Evolutionary conservation across 2,797 vertebrate genomes (phyloP), one percentile per base, ranked within the genome.

Genomic region (Spinibarbus caldwelli): DNA sequence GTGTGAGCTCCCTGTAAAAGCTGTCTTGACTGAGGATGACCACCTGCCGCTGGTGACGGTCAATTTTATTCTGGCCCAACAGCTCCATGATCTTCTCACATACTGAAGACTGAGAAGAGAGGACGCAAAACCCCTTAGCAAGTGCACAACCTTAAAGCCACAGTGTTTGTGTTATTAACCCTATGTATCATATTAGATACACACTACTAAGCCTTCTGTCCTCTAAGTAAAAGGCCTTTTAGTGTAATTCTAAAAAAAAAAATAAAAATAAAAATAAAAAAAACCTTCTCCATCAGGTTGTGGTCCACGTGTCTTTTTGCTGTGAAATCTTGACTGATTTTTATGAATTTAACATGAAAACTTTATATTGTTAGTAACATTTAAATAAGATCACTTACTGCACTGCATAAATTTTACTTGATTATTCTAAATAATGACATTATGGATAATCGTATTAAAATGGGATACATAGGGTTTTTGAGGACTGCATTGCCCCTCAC

Each of bases 21-120:
- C 98, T 99, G 93, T 99, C 98, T 89, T 99, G 98, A 92, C 98
- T 99, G 87, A 99, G 95, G 36, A 97, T 98, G 77, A 95, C 98
- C 91, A 99, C 98, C 93, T 99, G 97, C 86, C 98, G 95, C 93
- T 99, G 97, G 90, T 94, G 96, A 87, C 96, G 95, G 90, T 99
- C 98, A 73, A 99, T 98, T 91, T 99, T 97, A 0, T 99, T 97
- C 95, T 99, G 98, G 17, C 98, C 98, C 90, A 99, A 95, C 89
- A 99, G 94, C 93, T 99, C 97, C 91, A 99, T 97, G 0, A 99
- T 99, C 93, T 98, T 99, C 86, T 95, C 96, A 72, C 98, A 99
- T 2, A 99, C 98, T 0, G 97, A 98, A 0, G 98, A 99, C 98
- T 99, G 93, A 87, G 70, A 88, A 70, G 8, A 71, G 59, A 0